These are phyloP conservation scores for Malthinus seriepunctatus DNA, from an alignment of 2,888 invertebrate genomes.

Conservation along the genomic window DNA sequence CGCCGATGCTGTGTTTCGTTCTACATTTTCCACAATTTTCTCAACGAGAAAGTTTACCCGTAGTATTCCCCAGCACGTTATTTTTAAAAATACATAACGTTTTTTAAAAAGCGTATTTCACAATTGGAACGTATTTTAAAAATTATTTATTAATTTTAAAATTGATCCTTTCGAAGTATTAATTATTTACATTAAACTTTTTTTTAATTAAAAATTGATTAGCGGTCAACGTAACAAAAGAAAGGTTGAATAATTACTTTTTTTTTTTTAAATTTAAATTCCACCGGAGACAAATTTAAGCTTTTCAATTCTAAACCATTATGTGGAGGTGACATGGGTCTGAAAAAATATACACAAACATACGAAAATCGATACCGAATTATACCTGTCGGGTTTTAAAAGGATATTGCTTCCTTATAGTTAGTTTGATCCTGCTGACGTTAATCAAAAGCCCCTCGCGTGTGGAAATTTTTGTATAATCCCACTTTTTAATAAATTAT, in stretches of 20 bases:
- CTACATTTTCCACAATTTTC: conserved; percentile 39
- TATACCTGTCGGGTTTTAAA: not conserved
- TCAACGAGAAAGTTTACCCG: conserved; percentile 35
- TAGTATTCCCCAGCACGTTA: conserved; percentile 42
- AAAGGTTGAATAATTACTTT: not conserved
- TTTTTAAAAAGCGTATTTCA: conserved; percentile 5
- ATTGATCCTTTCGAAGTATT: not conserved
- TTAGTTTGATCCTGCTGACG: too few species aligned
- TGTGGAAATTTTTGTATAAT: too few species aligned
- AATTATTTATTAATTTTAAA: too few species aligned
- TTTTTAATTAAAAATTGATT: too few species aligned
- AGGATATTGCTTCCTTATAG: too few species aligned
- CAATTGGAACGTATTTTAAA: too few species aligned
- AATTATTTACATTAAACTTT: too few species aligned
- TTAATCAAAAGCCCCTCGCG: too few species aligned
- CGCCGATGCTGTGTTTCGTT: conserved; percentile 42
- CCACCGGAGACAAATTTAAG: not conserved
- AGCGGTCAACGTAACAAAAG: not conserved
- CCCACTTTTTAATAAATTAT: too few species aligned
- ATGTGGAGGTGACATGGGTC: conserved; percentile 1
- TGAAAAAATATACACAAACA: conserved; percentile 3
- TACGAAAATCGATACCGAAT: conserved; percentile 1
- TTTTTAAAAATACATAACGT: conserved; percentile 13
- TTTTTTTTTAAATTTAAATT: not conserved
- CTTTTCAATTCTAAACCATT: not conserved